A percentile compares a stretch with the other conserved stretches of the same genome.
Conservation (phyloP, 2,888 invertebrate species). For the Sycophila texana region DNA sequence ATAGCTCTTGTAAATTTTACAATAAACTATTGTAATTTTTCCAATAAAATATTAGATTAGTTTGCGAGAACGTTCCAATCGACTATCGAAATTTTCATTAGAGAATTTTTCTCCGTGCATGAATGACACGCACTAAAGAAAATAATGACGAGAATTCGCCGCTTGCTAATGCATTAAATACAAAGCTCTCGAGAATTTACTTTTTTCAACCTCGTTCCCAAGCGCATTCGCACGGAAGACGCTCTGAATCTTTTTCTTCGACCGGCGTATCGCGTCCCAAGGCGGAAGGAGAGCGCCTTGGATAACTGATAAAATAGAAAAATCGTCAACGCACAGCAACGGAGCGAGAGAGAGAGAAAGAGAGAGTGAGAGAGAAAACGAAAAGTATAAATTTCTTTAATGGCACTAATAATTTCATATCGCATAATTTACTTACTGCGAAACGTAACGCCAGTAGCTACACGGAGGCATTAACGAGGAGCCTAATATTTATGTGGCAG, state of each 20-base stretch:
- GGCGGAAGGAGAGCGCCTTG: constrained; percentile 44
- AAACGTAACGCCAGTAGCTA: constrained; percentile 76
- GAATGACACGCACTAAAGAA: constrained; percentile 46
- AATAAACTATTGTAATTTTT: no score
- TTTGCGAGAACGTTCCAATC: no score
- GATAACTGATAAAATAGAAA: constrained; percentile 71
- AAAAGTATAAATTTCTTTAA: constrained; percentile 76
- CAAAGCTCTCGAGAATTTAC: neutral
- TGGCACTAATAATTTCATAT: constrained; percentile 76
- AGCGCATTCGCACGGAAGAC: neutral
- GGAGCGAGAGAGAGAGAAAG: neutral
- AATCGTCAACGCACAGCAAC: constrained; percentile 65
- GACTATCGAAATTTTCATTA: no score
- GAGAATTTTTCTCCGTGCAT: no score
- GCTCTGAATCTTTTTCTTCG: constrained; percentile 1
- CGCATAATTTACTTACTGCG: constrained; percentile 76
- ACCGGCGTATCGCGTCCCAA: constrained; percentile 36
- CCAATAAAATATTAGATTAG: no score
- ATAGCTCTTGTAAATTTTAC: no score
- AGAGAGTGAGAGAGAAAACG: constrained; percentile 51
- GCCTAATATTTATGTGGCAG: constrained; percentile 74
- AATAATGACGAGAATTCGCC: constrained; percentile 74
- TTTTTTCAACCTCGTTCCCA: neutral
- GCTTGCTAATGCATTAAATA: constrained; percentile 73
- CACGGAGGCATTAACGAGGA: constrained; percentile 76